These are phyloP conservation scores for Sebastes kiyomatsui DNA, from an alignment of 2,797 vertebrate genomes.

Conservation along the genomic window DNA sequence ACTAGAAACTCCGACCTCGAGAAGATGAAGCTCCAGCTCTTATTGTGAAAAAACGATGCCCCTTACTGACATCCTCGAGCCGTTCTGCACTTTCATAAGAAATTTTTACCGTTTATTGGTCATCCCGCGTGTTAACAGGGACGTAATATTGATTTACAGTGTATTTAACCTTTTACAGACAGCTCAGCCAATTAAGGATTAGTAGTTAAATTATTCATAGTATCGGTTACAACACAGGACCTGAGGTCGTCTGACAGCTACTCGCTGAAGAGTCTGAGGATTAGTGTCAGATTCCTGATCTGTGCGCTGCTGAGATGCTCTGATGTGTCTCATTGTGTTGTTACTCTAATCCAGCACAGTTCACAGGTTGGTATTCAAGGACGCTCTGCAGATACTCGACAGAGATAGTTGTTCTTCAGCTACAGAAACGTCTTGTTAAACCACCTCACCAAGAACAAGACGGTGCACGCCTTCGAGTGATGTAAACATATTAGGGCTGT, in stretches of 20 bases:
- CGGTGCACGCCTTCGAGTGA: too few relatives aligned
- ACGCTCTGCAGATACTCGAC: neutral
- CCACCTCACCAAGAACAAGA: neutral
- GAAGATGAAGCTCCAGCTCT: neutral
- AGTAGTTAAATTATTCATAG: constrained; percentile 27
- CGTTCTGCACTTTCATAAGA: neutral
- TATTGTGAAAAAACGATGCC: neutral
- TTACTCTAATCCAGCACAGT: neutral
- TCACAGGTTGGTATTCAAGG: constrained; percentile 50
- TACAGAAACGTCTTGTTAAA: neutral
- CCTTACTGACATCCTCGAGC: neutral
- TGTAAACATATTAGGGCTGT: too few relatives aligned
- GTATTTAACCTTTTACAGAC: constrained; percentile 13
- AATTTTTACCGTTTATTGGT: neutral
- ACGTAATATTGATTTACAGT: constrained; percentile 34
- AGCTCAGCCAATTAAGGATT: neutral
- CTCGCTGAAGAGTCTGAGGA: neutral
- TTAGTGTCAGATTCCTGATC: neutral
- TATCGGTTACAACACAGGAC: neutral
- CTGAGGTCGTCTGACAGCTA: neutral
- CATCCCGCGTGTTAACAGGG: neutral
- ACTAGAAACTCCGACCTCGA: neutral
- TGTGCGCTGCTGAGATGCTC: neutral
- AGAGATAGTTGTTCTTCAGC: neutral
- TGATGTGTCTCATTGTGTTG: constrained; percentile 27